A percentile compares a stretch with the other conserved stretches of the same genome.
phyloP scores from a whole-genome alignment of 2,797 vertebrate genomes.

The Falco naumanni region DNA sequence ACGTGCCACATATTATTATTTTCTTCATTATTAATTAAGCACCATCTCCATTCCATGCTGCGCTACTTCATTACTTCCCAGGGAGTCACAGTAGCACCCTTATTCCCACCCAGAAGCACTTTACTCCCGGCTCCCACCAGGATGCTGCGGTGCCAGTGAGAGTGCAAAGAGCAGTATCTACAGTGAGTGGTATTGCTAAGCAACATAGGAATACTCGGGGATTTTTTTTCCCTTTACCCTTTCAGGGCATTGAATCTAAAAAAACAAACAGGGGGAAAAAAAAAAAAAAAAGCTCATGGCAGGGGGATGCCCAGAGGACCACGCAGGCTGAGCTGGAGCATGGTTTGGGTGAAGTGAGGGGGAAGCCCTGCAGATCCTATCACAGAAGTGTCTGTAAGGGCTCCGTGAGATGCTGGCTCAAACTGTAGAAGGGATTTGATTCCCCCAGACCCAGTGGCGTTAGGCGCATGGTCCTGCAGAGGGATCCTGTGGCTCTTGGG shows the following conservation, averaged over 20 bases:
- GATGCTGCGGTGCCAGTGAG: not conserved
- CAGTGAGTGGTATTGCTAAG: not conserved
- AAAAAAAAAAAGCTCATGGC: not conserved
- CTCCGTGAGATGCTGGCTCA: not conserved
- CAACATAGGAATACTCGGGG: not conserved
- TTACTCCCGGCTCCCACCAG: not conserved
- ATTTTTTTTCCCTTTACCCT: not conserved
- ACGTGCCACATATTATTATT: slow-evolving; percentile 61
- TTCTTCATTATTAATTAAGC: slow-evolving; percentile 48
- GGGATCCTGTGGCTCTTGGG: not conserved
- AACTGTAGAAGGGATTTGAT: not conserved
- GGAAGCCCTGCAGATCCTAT: not conserved
- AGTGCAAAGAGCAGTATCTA: not conserved
- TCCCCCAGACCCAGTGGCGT: not conserved
- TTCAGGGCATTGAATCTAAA: not conserved
- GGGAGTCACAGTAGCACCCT: not conserved
- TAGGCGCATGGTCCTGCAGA: rapidly evolving
- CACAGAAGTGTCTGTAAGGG: not conserved
- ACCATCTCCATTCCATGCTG: slow-evolving; percentile 37
- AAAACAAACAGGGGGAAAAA: too few relatives aligned
- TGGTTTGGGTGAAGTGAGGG: not conserved
- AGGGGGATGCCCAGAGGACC: not conserved
- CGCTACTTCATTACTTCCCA: slow-evolving; percentile 30
- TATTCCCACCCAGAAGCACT: not conserved
- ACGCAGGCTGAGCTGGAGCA: rapidly evolving